These are phyloP conservation scores for Callosobruchus maculatus DNA, from an alignment of 2,888 invertebrate species.

Conservation along the genomic window DNA sequence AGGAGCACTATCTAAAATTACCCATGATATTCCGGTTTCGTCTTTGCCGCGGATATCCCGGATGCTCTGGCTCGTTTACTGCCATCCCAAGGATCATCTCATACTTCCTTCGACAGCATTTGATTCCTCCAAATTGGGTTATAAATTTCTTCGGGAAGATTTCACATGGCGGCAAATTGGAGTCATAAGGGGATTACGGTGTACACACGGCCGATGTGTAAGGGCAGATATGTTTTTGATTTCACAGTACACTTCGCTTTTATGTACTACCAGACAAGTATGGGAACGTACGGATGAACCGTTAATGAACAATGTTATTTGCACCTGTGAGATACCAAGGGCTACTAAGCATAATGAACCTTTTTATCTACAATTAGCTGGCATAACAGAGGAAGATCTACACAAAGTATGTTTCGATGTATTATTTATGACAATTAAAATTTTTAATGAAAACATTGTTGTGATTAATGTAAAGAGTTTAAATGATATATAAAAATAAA, in stretches of 20 bases:
- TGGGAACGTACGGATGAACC: too few species aligned
- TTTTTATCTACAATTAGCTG: too few species aligned
- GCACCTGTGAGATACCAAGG: too few species aligned
- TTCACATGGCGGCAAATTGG: conserved; percentile 23
- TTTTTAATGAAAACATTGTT: too few species aligned
- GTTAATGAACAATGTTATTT: too few species aligned
- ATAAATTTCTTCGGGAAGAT: conserved; percentile 29
- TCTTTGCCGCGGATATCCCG: neutral
- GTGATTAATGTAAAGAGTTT: too few species aligned
- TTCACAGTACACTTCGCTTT: neutral
- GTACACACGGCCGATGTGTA: neutral
- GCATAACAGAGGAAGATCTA: too few species aligned
- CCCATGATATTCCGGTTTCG: conserved; percentile 7
- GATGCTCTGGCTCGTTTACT: conserved; percentile 16
- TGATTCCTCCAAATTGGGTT: conserved; percentile 36
- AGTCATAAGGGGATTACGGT: neutral
- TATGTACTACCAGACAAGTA: too few species aligned
- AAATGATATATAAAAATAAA: too few species aligned
- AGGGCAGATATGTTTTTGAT: neutral
- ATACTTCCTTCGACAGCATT: conserved; percentile 30
- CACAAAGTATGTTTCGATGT: too few species aligned
- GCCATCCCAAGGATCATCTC: conserved; percentile 23
- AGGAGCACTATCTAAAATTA: conserved; percentile 1
- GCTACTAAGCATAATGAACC: too few species aligned
- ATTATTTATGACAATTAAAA: too few species aligned